Percentiles rank a stretch among this genome's conserved stretches.
phyloP scores from a whole-genome alignment of 1,140 invertebrate genomes.

The Aphaenogaster floridana region DNA sequence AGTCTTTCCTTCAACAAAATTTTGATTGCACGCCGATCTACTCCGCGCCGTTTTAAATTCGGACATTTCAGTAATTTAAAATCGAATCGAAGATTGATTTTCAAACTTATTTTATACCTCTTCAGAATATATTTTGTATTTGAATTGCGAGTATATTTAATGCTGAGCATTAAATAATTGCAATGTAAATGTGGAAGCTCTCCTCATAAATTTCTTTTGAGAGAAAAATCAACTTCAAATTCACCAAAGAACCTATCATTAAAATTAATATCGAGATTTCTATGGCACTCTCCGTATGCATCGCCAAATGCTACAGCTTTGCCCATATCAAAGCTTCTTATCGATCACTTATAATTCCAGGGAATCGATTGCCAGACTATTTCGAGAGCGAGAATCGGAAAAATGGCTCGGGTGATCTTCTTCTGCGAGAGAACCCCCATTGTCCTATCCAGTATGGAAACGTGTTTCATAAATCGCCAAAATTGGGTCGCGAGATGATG shows the following conservation, averaged over 20 bases:
- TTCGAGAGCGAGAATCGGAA: neutral
- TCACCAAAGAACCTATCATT: neutral
- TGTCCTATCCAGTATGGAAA: neutral
- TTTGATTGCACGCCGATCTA: neutral
- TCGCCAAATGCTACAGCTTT: neutral
- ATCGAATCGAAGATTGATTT: neutral
- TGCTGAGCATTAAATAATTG: neutral
- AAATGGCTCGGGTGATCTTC: neutral
- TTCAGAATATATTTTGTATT: neutral
- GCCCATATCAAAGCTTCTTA: neutral
- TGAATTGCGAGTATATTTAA: neutral
- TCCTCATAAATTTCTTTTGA: neutral
- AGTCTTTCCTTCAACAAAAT: constrained; percentile 12
- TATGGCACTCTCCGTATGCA: neutral
- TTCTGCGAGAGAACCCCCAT: neutral
- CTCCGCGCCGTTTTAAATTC: neutral
- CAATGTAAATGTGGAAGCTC: neutral
- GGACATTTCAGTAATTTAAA: constrained; percentile 2
- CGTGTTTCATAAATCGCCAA: constrained; percentile 21
- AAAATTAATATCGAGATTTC: neutral
- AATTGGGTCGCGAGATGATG: neutral
- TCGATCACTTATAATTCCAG: neutral
- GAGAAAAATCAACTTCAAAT: neutral
- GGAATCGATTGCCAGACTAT: neutral
- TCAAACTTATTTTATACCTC: neutral